Percentiles rank a stretch among this genome's conserved stretches.
These are phyloP conservation scores for Dicyrtomina minuta DNA, from an alignment of 2,888 invertebrate species.

Conservation along the genomic window DNA sequence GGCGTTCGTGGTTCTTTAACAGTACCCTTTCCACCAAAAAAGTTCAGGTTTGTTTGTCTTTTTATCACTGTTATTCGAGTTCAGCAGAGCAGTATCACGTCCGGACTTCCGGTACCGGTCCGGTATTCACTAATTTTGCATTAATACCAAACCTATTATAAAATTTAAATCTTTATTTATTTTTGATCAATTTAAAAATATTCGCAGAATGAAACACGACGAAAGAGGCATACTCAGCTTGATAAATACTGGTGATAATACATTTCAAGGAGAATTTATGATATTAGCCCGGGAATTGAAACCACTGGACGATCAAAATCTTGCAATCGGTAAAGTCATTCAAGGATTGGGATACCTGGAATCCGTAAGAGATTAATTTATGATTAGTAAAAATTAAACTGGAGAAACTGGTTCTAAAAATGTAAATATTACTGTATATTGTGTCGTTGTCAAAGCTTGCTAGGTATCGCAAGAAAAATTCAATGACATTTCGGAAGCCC, in stretches of 20 bases:
- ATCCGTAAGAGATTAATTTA: constrained; percentile 5
- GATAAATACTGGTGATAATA: constrained; percentile 21
- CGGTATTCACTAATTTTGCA: too few relatives aligned
- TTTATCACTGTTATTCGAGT: too few relatives aligned
- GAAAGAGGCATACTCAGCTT: constrained; percentile 25
- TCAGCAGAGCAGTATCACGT: too few relatives aligned
- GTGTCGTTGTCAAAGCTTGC: not conserved
- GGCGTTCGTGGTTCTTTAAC: not conserved
- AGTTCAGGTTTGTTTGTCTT: not conserved
- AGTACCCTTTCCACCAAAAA: not conserved
- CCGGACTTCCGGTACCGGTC: too few relatives aligned
- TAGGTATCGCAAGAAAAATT: not conserved
- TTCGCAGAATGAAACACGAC: constrained; percentile 35
- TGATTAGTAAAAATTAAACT: not conserved
- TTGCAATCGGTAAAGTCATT: constrained; percentile 35
- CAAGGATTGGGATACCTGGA: constrained; percentile 32
- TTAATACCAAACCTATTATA: not conserved
- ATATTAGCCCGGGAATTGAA: constrained; percentile 27
- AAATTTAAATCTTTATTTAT: not conserved
- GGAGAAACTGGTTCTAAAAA: not conserved
- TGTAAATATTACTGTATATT: too few relatives aligned
- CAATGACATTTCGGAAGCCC: not conserved
- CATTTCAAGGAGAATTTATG: constrained; percentile 23
- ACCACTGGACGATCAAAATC: constrained; percentile 24
- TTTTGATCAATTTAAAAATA: not conserved